These are phyloP conservation scores for Alcedo atthis DNA, from an alignment of 2,797 vertebrate species.

Conservation along the genomic window DNA sequence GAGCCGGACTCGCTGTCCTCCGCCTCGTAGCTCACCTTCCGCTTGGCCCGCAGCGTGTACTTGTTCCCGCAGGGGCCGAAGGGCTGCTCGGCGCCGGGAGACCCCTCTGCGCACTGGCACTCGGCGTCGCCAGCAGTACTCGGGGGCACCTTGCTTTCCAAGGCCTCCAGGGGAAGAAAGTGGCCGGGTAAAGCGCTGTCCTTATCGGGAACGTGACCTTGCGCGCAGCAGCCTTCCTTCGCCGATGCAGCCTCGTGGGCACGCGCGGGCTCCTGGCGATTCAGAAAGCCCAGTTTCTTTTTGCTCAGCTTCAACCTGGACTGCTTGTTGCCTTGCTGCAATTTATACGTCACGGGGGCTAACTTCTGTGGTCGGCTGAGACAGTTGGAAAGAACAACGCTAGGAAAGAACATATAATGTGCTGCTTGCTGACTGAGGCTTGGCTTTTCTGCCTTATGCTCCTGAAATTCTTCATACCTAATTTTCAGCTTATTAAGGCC, in stretches of 20 bases:
- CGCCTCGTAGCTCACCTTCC: constrained; percentile 89
- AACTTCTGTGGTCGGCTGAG: constrained; percentile 88
- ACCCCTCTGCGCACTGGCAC: constrained; percentile 76
- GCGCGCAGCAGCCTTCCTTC: constrained; percentile 77
- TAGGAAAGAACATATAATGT: constrained; percentile 99
- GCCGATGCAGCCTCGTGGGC: constrained; percentile 58
- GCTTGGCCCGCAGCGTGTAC: constrained; percentile 93
- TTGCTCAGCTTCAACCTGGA: constrained; percentile 89
- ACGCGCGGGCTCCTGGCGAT: constrained; percentile 70
- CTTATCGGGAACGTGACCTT: constrained; percentile 76
- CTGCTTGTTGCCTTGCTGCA: constrained; percentile 84
- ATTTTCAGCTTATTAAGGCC: constrained; percentile 95
- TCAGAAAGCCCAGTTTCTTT: constrained; percentile 79
- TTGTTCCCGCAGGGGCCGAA: constrained; percentile 91
- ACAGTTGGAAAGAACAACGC: constrained; percentile 98
- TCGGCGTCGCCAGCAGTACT: constrained; percentile 76
- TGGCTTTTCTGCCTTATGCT: constrained; percentile 92
- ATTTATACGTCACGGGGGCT: constrained; percentile 80
- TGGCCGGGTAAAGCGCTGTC: constrained; percentile 71
- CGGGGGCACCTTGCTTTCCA: constrained; percentile 80
- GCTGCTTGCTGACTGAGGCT: constrained; percentile 94
- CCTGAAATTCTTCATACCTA: constrained; percentile 97
- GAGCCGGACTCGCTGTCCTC: constrained; percentile 87
- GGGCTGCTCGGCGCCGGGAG: constrained; percentile 81
- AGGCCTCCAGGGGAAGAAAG: constrained; percentile 73